phyloP scores from a whole-genome alignment of 2,888 invertebrate genomes.

The Xestoiulus laeticollis region DNA sequence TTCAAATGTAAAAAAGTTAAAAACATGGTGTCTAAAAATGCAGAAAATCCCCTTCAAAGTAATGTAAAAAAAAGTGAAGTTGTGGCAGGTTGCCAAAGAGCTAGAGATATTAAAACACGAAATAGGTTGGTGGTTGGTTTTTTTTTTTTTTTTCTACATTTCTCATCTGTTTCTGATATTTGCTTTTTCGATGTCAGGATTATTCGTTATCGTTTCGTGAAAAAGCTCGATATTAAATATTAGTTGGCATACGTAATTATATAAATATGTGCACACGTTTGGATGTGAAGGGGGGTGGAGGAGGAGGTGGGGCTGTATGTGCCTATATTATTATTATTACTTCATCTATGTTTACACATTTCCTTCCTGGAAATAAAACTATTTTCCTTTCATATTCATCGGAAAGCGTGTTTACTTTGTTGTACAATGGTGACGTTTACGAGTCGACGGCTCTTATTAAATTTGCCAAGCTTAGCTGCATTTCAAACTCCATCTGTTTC shows the following conservation, averaged over 20 bases:
- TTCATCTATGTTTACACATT: slow-evolving; percentile 26
- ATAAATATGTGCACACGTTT: neutral
- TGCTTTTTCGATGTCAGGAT: neutral
- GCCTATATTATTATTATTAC: slow-evolving; percentile 18
- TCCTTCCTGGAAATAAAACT: slow-evolving; percentile 26
- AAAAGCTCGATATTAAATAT: slow-evolving; percentile 23
- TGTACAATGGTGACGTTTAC: slow-evolving; percentile 26
- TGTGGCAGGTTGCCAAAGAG: neutral
- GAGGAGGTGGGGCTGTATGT: neutral
- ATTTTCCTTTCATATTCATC: slow-evolving; percentile 20
- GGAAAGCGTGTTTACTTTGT: slow-evolving; percentile 26
- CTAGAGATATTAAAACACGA: neutral
- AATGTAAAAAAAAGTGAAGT: neutral
- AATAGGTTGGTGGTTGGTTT: neutral
- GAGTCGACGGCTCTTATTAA: slow-evolving; percentile 4
- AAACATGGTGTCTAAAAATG: too few relatives aligned
- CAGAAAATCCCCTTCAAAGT: neutral
- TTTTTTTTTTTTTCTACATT: too few relatives aligned
- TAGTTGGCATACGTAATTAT: slow-evolving; percentile 26
- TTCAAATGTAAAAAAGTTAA: too few relatives aligned
- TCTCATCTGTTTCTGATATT: too few relatives aligned
- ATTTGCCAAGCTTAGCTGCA: neutral
- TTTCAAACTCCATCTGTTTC: slow-evolving; percentile 15
- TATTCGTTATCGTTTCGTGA: neutral
- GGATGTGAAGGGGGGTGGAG: neutral